Evolutionary conservation across 2,888 invertebrate species (phyloP).

Genomic region (Hypercompe scribonia): DNA sequence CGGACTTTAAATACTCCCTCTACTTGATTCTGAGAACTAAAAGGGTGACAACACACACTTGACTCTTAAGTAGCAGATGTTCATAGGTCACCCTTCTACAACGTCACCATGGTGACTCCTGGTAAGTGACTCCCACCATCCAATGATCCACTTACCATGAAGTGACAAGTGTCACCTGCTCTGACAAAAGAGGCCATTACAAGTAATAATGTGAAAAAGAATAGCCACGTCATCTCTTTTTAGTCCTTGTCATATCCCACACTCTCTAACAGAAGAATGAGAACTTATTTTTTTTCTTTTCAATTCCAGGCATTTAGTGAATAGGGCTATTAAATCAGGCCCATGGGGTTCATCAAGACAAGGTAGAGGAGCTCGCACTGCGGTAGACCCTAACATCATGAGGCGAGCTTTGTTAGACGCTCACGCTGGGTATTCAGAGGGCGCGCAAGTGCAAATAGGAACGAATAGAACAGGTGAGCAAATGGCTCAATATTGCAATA

Average conservation of each 20-base stretch:
- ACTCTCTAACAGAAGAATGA: not conserved
- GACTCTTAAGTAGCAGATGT: no score
- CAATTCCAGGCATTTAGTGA: constrained; percentile 90
- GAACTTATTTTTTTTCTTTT: not conserved
- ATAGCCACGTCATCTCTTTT: no score
- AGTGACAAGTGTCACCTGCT: no score
- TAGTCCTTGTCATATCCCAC: not conserved
- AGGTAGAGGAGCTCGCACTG: constrained; percentile 87
- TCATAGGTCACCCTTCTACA: no score
- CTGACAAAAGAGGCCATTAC: no score
- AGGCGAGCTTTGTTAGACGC: constrained; percentile 88
- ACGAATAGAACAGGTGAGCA: constrained; percentile 75
- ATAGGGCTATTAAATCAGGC: constrained; percentile 89
- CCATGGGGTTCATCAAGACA: constrained; percentile 90
- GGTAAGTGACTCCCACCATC: no score
- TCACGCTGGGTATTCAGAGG: constrained; percentile 72
- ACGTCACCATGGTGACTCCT: no score
- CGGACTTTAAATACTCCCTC: no score
- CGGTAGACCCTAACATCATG: constrained; percentile 91
- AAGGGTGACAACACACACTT: no score
- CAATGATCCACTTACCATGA: no score
- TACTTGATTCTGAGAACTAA: no score
- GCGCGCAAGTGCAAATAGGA: constrained; percentile 47
- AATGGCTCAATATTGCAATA: not conserved
- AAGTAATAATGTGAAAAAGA: no score